Evolutionary conservation across 2,888 invertebrate species (phyloP), one percentile per base, ranked within the genome.

Genomic region (Apodemia mormo): DNA sequence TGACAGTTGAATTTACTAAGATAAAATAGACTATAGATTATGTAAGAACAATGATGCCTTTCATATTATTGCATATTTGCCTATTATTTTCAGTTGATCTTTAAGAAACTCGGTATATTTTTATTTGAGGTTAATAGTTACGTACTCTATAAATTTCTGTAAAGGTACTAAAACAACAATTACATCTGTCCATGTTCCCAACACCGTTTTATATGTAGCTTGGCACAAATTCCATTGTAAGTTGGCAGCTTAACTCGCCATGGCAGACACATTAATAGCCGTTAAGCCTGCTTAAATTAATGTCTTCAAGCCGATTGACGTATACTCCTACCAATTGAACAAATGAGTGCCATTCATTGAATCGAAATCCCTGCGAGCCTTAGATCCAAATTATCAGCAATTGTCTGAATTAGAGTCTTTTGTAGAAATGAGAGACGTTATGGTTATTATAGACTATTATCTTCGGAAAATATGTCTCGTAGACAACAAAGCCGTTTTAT

Each of bases 251-350:
- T 61, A 61, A 33, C 61, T 30, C 33, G 61, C 33, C 68, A 49
- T 68, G 45, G 58, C 33, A 64, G 49, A 61, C 43, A 64, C 68
- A 68, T 68, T 68, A 61, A 68, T 64, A 68, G 68, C 68, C 61
- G 61, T 33, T 68, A 68, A 68, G 68, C 68, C 56, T 52, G 49
- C 66, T 45, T 30, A 61, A 68, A 64, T 68, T 61, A 68, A 68
- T 68, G 58, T 61, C 61, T 68, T 61, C n/a, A 68, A 64, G 61
- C 64, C 45, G 33, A 68, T 68, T 68, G 68, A 68, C 68, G 64
- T 68, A 68, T 68, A 45, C 14, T 12, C 64, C 33, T 45, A 64
- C 33, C 37, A 64, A 58, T 43, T 45, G 58, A 58, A 68, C 68
- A 68, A 64, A 68, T 64, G 33, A 68, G 49, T 33, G 64, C 61